Conservation (phyloP, 2,113 vertebrate species). For the Rhinolophus sinicus region DNA sequence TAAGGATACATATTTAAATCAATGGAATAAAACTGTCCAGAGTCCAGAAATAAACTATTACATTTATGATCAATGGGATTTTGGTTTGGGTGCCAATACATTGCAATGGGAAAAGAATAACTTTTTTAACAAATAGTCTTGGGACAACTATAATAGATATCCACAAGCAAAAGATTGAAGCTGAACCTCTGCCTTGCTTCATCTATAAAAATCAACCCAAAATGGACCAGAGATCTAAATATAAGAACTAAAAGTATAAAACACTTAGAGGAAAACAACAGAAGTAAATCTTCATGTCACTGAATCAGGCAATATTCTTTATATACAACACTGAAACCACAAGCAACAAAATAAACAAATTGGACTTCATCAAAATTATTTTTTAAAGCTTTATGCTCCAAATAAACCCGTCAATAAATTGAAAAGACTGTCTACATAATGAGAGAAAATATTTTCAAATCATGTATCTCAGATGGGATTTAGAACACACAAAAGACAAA, state of each 20-base stretch:
- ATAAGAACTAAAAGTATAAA: background rate
- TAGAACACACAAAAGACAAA: background rate
- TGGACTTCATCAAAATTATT: background rate
- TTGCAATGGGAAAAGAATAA: background rate
- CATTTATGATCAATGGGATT: background rate
- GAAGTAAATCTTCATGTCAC: background rate
- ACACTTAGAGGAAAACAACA: background rate
- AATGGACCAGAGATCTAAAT: background rate
- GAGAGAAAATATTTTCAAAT: constrained; percentile 1
- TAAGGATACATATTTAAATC: background rate
- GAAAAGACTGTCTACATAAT: background rate
- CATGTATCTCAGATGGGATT: background rate
- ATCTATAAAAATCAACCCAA: background rate
- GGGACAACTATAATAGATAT: background rate
- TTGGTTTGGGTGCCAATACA: background rate
- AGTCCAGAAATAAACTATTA: background rate
- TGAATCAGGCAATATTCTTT: background rate
- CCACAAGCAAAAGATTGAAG: background rate
- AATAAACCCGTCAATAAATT: background rate
- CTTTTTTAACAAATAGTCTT: background rate
- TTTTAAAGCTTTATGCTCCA: background rate
- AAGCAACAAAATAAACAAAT: background rate
- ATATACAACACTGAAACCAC: background rate
- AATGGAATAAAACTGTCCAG: background rate
- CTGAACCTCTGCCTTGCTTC: background rate